phyloP scores from a whole-genome alignment of 2,888 invertebrate species.

The Drosophila gaucha region DNA sequence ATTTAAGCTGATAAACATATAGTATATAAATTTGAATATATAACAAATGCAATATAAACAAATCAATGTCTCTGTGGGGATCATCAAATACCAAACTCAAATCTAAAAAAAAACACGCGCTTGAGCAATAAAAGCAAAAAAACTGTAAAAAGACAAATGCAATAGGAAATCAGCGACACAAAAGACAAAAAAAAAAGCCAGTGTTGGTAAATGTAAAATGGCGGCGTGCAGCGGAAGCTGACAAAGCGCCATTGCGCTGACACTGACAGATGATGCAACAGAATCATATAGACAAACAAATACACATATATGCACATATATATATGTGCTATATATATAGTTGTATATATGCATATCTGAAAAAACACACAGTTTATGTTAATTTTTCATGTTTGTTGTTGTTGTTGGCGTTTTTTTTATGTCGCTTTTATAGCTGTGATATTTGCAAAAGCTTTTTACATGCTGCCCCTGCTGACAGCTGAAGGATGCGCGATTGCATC shows the following conservation, averaged over 20 bases:
- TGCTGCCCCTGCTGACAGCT: conserved; percentile 52
- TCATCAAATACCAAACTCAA: conserved; percentile 20
- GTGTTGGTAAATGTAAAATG: conserved; percentile 56
- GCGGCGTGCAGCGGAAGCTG: conserved; percentile 71
- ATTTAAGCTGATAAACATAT: not conserved
- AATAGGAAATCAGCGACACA: conserved; percentile 32
- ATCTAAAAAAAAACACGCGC: conserved; percentile 21
- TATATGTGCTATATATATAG: not conserved
- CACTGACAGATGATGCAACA: conserved; percentile 76
- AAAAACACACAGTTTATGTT: conserved; percentile 61
- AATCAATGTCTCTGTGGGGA: conserved; percentile 30
- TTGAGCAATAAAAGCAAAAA: conserved; percentile 18
- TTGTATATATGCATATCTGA: conserved; percentile 11
- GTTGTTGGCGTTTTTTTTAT: conserved; percentile 22
- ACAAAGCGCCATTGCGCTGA: conserved; percentile 76
- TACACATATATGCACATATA: not conserved
- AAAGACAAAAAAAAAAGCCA: conserved; percentile 14
- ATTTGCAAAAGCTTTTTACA: conserved; percentile 57
- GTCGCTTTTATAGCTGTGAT: conserved; percentile 42
- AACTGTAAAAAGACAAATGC: not conserved
- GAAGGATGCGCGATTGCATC: conserved; percentile 59
- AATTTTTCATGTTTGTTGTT: conserved; percentile 71
- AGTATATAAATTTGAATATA: not conserved
- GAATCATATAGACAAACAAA: conserved; percentile 22
- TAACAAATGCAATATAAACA: conserved; percentile 12